Evolutionary conservation across 53 echinoderm and acorn worm genomes (phyloP).

Genomic region (Mesocentrotus franciscanus): DNA sequence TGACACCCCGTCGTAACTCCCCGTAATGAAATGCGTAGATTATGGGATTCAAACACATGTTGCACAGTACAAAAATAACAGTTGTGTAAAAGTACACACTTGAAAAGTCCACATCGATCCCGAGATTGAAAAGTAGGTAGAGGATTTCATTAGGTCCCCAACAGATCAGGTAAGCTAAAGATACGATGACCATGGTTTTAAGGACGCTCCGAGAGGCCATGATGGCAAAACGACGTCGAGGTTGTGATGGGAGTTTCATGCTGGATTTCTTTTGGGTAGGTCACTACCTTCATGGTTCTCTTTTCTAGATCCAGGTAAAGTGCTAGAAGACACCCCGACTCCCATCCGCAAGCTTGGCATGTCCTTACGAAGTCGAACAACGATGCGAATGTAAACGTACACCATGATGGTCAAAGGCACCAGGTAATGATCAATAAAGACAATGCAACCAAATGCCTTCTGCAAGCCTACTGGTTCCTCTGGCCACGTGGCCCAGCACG

Average conservation of each 20-base stretch:
- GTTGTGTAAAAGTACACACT: slow-evolving; percentile 78
- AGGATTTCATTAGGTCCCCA: slow-evolving; percentile 94
- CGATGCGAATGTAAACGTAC: slow-evolving; percentile 84
- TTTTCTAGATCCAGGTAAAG: not conserved
- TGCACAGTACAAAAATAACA: slow-evolving; percentile 82
- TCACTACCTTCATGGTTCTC: not conserved
- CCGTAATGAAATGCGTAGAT: slow-evolving; percentile 90
- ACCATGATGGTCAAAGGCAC: slow-evolving; percentile 84
- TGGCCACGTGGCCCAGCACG: slow-evolving; percentile 75
- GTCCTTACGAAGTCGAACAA: slow-evolving; percentile 65
- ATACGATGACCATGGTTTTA: slow-evolving; percentile 89
- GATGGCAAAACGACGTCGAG: slow-evolving; percentile 67
- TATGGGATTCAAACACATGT: slow-evolving; percentile 94
- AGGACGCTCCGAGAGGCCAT: slow-evolving; percentile 83
- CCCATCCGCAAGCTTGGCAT: slow-evolving; percentile 54
- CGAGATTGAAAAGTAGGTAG: slow-evolving; percentile 82
- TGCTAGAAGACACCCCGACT: not conserved
- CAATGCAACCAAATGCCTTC: slow-evolving; percentile 72
- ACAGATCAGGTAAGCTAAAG: slow-evolving; percentile 86
- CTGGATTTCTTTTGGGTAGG: not conserved
- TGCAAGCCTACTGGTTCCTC: slow-evolving; percentile 66
- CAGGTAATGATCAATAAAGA: slow-evolving; percentile 84
- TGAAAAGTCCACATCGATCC: slow-evolving; percentile 68
- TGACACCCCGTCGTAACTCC: slow-evolving; percentile 75
- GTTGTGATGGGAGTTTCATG: slow-evolving; percentile 41